Base-by-base conservation (phyloP, 35 echinoderm and acorn worm genomes). In the Apostichopus parvimensis region DNA sequence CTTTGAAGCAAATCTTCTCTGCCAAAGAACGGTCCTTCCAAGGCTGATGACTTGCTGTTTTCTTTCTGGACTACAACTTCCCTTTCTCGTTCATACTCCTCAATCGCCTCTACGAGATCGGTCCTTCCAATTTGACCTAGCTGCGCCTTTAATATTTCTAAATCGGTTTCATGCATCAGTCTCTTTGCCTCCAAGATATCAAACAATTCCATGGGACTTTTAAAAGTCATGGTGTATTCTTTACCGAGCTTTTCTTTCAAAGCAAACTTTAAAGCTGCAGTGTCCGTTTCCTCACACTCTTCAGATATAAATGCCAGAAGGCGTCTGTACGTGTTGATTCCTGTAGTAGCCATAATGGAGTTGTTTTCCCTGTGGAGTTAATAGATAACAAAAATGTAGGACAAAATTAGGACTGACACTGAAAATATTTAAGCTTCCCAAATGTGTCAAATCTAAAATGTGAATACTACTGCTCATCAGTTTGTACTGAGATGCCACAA, bases 21-120 rank as follows among this genome's bases (percentile, higher is more conserved):
- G 9, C 96, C 96, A 87, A 98, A 95, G 83, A 90, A 98, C 11
- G 96, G 96, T 13, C 92, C 96, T 13, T 95, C 92, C 54, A 93
- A 52, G 2, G 77, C 71, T 55, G 94, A 94, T 15, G 89, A 77
- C 20, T 92, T 88, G 56, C 56, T 76, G 54, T 81, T 80, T 13
- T 92, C 24, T 68, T 95, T 88, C 54, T 92, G 76, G 22, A 79
- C 79, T 18, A 94, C 88, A 56, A 91, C 92, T 34, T 90, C 79
- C 7, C 90, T 45, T 89, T 95, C 92, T 80, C 77, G 83, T 52
- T 96, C 91, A 54, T 98, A 95, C 45, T 79, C 76, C 25, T 98
- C 85, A 57, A 95, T 61, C 18, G 84, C 61, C 56, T 95, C 94
- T 4, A 95, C 57, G 20, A 95, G 89, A 71, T 98, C 94, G 8